A percentile compares a stretch with the other conserved stretches of the same genome.
phyloP scores from a whole-genome alignment of 2,113 vertebrate species.

The Diglossa brunneiventris region DNA sequence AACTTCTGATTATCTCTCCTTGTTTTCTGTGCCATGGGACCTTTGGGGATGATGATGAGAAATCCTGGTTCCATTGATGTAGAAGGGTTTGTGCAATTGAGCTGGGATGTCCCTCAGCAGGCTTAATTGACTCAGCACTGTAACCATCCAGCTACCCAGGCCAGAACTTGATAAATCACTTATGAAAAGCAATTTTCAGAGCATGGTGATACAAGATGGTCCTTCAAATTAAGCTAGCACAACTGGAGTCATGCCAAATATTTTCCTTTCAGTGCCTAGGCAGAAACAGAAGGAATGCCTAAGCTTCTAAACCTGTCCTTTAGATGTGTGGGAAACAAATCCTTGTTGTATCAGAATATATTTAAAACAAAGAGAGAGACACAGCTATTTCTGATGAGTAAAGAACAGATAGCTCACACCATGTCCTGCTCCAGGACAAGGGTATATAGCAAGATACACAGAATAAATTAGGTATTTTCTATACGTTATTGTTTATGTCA shows the following conservation, averaged over 20 bases:
- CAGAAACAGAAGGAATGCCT: not conserved
- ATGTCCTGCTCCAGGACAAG: not conserved
- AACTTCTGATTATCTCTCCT: not conserved
- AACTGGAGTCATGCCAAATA: not conserved
- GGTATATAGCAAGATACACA: not conserved
- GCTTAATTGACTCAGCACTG: not conserved
- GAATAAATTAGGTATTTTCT: not conserved
- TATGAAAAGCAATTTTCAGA: conserved; percentile 19
- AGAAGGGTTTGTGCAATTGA: not conserved
- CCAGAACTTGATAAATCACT: not conserved
- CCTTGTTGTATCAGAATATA: accelerated
- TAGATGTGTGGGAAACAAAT: not conserved
- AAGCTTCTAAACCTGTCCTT: not conserved
- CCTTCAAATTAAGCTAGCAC: not conserved
- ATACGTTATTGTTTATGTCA: accelerated
- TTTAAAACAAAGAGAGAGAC: not conserved
- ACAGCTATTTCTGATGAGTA: not conserved
- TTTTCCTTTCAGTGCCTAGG: not conserved
- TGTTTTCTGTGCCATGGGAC: not conserved
- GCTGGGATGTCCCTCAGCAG: not conserved
- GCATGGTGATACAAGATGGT: not conserved
- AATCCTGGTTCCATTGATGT: not conserved
- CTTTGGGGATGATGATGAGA: not conserved
- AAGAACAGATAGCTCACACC: not conserved
- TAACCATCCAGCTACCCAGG: not conserved